Conservation (phyloP, 2,888 invertebrate genomes). For the Hypselothyrea guttata region DNA sequence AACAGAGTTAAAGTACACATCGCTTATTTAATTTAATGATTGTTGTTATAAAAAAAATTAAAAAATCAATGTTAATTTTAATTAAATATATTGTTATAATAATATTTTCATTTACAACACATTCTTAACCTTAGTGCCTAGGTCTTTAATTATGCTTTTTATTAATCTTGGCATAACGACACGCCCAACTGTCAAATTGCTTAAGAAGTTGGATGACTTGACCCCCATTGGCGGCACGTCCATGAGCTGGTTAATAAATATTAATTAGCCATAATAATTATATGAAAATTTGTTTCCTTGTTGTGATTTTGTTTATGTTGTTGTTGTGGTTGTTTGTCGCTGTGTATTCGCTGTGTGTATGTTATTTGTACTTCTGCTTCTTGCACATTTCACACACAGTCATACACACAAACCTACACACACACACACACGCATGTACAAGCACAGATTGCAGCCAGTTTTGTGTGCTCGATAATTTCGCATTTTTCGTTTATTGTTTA, state of each 20-base stretch:
- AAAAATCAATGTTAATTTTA: no score
- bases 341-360: conserved; percentile 1
- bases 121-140: no score
- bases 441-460: neutral
- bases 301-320: conserved; percentile 9
- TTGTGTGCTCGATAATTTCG: conserved; percentile 1
- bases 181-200: no score
- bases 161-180: no score
- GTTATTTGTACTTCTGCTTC: conserved; percentile 28
- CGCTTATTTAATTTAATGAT: no score
- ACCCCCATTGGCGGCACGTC: conserved; percentile 1
- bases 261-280: conserved; percentile 66
- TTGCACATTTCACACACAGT: conserved; percentile 22
- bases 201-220: neutral
- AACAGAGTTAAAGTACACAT: no score
- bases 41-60: no score
- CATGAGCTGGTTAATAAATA: conserved; percentile 55
- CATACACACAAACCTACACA: conserved; percentile 7
- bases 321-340: conserved; percentile 4
- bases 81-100: no score
- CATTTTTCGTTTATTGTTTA: conserved; percentile 22
- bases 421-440: conserved; percentile 4
- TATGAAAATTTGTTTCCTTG: conserved; percentile 45
- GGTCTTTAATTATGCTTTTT: no score
- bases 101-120: no score